Evolutionary conservation across 2,797 vertebrate species (phyloP).

Genomic region (Anguilla marmorata): DNA sequence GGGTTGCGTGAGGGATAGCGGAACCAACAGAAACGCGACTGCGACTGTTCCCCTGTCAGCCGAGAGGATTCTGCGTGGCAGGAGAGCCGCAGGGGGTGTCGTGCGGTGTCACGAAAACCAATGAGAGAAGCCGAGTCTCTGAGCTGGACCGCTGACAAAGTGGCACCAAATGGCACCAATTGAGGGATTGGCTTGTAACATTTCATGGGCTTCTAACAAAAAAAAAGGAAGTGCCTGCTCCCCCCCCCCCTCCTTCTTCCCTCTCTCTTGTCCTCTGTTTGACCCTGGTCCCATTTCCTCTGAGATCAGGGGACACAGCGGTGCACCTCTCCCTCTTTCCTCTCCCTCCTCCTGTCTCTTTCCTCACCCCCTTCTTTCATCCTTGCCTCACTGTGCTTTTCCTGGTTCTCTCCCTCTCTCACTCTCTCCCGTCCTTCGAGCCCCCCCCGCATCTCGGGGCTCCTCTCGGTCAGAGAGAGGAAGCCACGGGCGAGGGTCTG

Average conservation of each 20-base stretch:
- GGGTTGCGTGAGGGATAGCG: not conserved
- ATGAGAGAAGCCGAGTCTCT: not conserved
- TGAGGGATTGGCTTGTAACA: not conserved
- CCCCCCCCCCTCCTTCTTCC: not conserved
- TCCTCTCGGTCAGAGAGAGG: not conserved
- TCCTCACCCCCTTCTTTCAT: not conserved
- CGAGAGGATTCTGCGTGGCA: not conserved
- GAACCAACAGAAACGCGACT: not conserved
- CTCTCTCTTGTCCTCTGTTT: slow-evolving; percentile 22
- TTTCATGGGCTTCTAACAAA: slow-evolving; percentile 1
- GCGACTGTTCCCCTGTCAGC: not conserved
- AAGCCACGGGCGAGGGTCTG: not conserved
- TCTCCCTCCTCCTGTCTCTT: not conserved
- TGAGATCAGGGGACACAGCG: slow-evolving; percentile 9
- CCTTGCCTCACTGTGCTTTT: not conserved
- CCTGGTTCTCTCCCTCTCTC: not conserved
- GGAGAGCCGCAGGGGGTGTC: not conserved
- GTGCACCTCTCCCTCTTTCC: not conserved
- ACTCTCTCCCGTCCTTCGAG: not conserved
- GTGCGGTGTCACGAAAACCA: not conserved
- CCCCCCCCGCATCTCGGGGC: not conserved
- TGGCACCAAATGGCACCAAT: not conserved
- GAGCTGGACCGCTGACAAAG: not conserved
- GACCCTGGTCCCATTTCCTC: slow-evolving; percentile 26
- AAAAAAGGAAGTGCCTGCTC: not conserved